phyloP scores from a whole-genome alignment of 2,113 vertebrate species.

The Sclerurus mexicanus region DNA sequence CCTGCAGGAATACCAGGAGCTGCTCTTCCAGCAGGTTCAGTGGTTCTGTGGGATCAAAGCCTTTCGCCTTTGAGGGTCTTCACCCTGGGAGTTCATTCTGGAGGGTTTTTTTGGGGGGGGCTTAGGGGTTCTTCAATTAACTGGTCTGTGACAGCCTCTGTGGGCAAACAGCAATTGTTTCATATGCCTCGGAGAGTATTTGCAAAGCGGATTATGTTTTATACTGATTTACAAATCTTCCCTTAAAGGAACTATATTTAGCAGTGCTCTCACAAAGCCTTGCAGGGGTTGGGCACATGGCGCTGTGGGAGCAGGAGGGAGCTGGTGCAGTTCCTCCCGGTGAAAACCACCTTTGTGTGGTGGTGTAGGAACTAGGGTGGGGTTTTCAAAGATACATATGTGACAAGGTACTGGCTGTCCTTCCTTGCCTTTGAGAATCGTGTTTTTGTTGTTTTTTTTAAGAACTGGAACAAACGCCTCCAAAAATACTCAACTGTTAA shows the following conservation, averaged over 20 bases:
- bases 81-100: background rate
- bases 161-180: background rate
- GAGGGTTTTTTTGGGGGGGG: no score
- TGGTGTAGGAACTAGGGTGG: background rate
- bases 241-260: background rate
- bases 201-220: background rate
- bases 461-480: background rate
- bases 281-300: background rate
- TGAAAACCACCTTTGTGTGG: background rate
- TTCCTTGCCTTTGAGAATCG: background rate
- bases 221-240: background rate
- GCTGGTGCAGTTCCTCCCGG: background rate
- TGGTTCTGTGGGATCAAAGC: accelerated
- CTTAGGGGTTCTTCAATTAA: background rate
- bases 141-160: background rate
- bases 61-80: background rate
- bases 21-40: background rate
- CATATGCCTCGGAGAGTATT: background rate
- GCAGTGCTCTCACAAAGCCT: background rate
- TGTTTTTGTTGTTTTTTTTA: background rate
- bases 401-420: background rate
- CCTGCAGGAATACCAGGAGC: background rate
- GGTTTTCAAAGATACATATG: background rate
- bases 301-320: background rate
- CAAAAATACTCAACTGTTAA: background rate